These are phyloP conservation scores for Neoascia interrupta DNA, from an alignment of 2,888 invertebrate genomes.

Conservation along the genomic window DNA sequence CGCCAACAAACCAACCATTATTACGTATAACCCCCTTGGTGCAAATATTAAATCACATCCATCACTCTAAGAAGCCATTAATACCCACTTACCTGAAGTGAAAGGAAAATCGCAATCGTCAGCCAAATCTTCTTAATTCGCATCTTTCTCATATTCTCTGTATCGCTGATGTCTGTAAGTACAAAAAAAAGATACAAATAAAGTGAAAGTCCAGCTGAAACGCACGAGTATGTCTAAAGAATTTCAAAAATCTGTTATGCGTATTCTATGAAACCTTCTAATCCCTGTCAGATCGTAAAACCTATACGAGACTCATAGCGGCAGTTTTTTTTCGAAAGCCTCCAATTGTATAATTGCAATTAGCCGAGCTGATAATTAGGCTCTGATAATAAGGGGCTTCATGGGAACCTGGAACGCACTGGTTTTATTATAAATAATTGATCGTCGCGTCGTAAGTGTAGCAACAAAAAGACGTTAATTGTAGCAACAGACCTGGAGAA, in stretches of 20 bases:
- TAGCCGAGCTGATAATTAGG: conserved; percentile 9
- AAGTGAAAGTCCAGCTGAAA: conserved; percentile 54
- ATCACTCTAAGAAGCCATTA: conserved; percentile 38
- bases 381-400: not conserved
- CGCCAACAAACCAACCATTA: no score
- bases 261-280: conserved; percentile 41
- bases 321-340: not conserved
- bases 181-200: conserved; percentile 29
- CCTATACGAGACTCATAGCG: not conserved
- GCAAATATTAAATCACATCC: conserved; percentile 39
- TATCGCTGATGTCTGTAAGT: conserved; percentile 49
- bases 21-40: no score
- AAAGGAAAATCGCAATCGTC: conserved; percentile 77
- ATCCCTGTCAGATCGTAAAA: not conserved
- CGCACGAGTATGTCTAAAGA: conserved; percentile 19
- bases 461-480: conserved; percentile 12
- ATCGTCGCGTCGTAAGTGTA: conserved; percentile 8
- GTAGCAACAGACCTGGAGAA: conserved; percentile 16
- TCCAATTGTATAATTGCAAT: conserved; percentile 9
- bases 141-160: conserved; percentile 71
- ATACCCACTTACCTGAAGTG: conserved; percentile 78
- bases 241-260: conserved; percentile 48
- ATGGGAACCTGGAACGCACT: no score
- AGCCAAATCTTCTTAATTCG: conserved; percentile 76
- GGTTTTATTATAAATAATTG: conserved; percentile 13